Conservation (phyloP, 2,888 invertebrate genomes). For the Schrankia costaestrigalis region DNA sequence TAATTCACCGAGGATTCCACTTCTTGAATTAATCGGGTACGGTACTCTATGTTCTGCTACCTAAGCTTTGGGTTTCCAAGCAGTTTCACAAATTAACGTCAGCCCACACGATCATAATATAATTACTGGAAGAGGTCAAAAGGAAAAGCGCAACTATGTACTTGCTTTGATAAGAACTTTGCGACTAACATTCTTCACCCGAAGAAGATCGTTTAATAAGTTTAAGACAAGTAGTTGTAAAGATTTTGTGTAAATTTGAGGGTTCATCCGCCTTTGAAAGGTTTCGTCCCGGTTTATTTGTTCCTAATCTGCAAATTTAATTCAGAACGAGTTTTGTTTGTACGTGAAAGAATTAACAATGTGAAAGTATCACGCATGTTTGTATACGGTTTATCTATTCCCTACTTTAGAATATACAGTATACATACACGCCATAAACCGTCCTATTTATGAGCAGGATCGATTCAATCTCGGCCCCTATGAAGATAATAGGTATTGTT, state of each 20-base stretch:
- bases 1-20: constrained; percentile 61
- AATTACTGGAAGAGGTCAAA: constrained; percentile 44
- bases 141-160: constrained; percentile 29
- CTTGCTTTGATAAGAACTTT: constrained; percentile 36
- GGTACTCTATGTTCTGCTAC: constrained; percentile 48
- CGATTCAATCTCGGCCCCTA: constrained; percentile 48
- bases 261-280: constrained; percentile 11
- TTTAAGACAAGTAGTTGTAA: constrained; percentile 12
- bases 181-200: constrained; percentile 24
- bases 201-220: constrained; percentile 15
- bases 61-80: constrained; percentile 66
- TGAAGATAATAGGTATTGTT: constrained; percentile 51
- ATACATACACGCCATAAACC: constrained; percentile 29
- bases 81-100: constrained; percentile 73
- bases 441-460: constrained; percentile 46
- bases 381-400: not conserved
- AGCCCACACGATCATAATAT: constrained; percentile 56
- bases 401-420: constrained; percentile 12
- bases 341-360: constrained; percentile 11
- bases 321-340: constrained; percentile 3
- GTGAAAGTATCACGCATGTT: constrained; percentile 14
- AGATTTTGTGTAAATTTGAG: constrained; percentile 13
- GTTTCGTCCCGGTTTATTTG: constrained; percentile 13
- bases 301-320: constrained; percentile 16
- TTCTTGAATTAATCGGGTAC: constrained; percentile 70